A percentile compares a stretch with the other conserved stretches of the same genome.
Conservation (phyloP, 1,140 invertebrate species). For the Antheraea mylitta region DNA sequence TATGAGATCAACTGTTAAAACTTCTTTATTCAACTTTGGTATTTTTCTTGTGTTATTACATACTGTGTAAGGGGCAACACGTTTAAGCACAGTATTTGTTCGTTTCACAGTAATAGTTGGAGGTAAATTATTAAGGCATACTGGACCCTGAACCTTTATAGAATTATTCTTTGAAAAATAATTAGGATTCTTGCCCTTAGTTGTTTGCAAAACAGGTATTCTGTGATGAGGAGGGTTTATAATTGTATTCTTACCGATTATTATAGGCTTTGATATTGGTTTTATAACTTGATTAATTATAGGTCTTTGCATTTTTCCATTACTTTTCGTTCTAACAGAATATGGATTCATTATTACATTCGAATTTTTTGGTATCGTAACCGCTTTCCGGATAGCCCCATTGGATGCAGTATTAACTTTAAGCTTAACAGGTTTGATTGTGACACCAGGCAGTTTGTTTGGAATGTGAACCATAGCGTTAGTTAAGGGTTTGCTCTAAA, state of each 20-base stretch:
- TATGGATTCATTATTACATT: constrained; percentile 24
- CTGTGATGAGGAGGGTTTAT: not conserved
- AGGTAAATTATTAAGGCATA: constrained; percentile 40
- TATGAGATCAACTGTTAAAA: constrained; percentile 57
- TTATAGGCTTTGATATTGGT: constrained; percentile 19
- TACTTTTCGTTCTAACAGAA: constrained; percentile 21
- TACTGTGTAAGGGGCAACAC: not conserved
- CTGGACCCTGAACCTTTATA: constrained; percentile 19
- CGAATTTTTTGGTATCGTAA: constrained; percentile 28
- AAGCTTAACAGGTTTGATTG: constrained; percentile 42
- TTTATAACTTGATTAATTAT: constrained; percentile 17
- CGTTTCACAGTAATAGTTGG: constrained; percentile 54
- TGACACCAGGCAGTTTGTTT: constrained; percentile 40
- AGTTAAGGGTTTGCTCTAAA: constrained; percentile 52
- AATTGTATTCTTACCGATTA: constrained; percentile 7
- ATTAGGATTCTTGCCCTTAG: not conserved
- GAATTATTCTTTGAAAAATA: constrained; percentile 1
- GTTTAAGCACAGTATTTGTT: constrained; percentile 19
- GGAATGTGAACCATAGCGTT: constrained; percentile 70
- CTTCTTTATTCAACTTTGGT: constrained; percentile 17
- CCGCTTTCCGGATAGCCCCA: constrained; percentile 15
- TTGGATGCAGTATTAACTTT: constrained; percentile 5
- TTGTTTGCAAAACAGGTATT: not conserved
- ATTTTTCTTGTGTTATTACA: not conserved
- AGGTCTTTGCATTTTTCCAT: constrained; percentile 5